Evolutionary conservation across 1,140 invertebrate species (phyloP).

Genomic region (Eciton burchellii): DNA sequence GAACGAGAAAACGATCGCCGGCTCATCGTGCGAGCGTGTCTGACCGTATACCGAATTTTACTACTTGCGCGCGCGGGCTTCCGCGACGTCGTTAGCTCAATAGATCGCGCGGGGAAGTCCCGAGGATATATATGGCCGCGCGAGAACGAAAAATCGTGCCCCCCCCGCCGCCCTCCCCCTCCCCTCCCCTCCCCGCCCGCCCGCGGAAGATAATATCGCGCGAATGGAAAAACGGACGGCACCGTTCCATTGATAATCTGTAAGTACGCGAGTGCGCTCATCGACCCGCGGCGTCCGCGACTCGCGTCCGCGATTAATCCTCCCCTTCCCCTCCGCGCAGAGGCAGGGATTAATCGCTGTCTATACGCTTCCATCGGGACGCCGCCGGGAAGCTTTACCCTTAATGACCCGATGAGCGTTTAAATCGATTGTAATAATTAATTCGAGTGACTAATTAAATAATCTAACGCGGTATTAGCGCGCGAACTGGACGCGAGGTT

Average conservation of each 20-base stretch:
- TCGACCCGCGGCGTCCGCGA: too few species aligned
- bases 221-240: too few species aligned
- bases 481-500: background rate
- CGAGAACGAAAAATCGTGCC: too few species aligned
- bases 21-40: slow-evolving; percentile 30
- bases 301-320: slow-evolving; percentile 3
- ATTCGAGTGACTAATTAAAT: slow-evolving; percentile 15
- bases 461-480: background rate
- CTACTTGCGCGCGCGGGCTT: slow-evolving; percentile 17
- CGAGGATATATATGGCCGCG: too few species aligned
- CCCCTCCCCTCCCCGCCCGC: too few species aligned
- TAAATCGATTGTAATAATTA: slow-evolving; percentile 23
- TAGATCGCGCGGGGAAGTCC: background rate
- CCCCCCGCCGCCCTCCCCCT: too few species aligned
- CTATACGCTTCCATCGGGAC: background rate
- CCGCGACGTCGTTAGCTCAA: slow-evolving; percentile 34
- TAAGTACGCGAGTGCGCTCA: too few species aligned
- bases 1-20: slow-evolving; percentile 19
- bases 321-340: background rate
- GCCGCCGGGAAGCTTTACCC: slow-evolving; percentile 4
- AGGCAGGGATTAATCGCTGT: background rate
- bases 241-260: too few species aligned
- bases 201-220: too few species aligned
- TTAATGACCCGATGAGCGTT: background rate
- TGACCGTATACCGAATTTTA: slow-evolving; percentile 36